A percentile compares a stretch with the other conserved stretches of the same genome.
phyloP scores from a whole-genome alignment of 2,113 vertebrate genomes.

The Lipotes vexillifer region DNA sequence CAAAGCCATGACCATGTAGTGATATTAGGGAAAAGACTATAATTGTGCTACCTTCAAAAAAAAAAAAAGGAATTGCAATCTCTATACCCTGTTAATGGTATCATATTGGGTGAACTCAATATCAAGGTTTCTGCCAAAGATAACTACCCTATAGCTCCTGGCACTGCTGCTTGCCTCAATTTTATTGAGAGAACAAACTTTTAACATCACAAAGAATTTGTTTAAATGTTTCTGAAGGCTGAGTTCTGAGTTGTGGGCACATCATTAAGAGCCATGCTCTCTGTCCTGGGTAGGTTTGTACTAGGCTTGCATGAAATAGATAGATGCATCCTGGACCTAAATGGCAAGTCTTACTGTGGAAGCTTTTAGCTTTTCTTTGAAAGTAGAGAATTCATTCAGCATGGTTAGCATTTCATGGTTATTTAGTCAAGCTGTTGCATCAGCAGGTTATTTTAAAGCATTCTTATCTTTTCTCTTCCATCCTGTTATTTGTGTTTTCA shows the following conservation, averaged over 20 bases:
- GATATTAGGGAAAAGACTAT: background rate
- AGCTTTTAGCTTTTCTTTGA: background rate
- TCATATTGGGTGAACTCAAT: rapidly evolving
- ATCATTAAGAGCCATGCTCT: rapidly evolving
- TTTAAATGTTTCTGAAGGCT: background rate
- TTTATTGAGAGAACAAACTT: background rate
- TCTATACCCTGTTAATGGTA: background rate
- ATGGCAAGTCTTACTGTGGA: background rate
- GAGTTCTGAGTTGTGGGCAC: background rate
- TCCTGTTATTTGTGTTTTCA: background rate
- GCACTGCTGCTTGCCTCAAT: too few relatives aligned
- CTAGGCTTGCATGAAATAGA: rapidly evolving
- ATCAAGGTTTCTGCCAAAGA: background rate
- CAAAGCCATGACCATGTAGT: background rate
- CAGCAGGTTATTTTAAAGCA: background rate
- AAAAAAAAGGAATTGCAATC: rapidly evolving
- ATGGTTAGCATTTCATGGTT: background rate
- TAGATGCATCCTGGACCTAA: background rate
- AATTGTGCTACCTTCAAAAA: background rate
- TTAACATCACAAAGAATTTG: background rate
- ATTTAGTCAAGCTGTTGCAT: background rate
- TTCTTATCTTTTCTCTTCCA: background rate
- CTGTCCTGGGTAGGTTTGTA: rapidly evolving
- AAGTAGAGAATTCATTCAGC: background rate
- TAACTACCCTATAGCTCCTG: background rate